Evolutionary conservation across 2,113 vertebrate species (phyloP).

Genomic region (Ranitomeya variabilis): DNA sequence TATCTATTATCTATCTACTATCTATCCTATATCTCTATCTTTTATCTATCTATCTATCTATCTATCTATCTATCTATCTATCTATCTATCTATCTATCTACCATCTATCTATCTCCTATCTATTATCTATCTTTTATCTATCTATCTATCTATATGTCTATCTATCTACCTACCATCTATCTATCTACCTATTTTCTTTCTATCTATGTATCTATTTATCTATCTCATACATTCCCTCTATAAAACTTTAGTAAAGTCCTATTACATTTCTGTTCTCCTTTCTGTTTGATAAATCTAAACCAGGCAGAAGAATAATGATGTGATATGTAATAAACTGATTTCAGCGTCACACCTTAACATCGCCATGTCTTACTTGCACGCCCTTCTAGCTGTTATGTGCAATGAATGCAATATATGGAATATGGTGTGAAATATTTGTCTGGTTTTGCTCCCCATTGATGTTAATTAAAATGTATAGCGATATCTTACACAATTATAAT

Average conservation of each 20-base stretch:
- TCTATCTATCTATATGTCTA: no score
- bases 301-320: not conserved
- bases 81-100: conserved; percentile 11
- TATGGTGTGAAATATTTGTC: not conserved
- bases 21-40: not conserved
- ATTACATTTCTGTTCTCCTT: not conserved
- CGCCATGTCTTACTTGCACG: not conserved
- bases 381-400: not conserved
- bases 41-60: not conserved
- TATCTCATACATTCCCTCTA: no score
- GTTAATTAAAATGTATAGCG: not conserved
- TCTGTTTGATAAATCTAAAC: no score
- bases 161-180: no score
- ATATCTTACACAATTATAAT: not conserved
- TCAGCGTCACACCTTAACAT: not conserved
- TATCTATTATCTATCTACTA: conserved; percentile 7
- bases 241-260: not conserved
- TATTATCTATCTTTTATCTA: no score
- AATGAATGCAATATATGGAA: not conserved
- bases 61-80: conserved; percentile 19
- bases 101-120: no score
- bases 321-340: not conserved
- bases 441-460: not conserved
- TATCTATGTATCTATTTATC: no score
- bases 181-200: no score